Evolutionary conservation across 2,797 vertebrate species (phyloP).

Genomic region (Sciaenops ocellatus): DNA sequence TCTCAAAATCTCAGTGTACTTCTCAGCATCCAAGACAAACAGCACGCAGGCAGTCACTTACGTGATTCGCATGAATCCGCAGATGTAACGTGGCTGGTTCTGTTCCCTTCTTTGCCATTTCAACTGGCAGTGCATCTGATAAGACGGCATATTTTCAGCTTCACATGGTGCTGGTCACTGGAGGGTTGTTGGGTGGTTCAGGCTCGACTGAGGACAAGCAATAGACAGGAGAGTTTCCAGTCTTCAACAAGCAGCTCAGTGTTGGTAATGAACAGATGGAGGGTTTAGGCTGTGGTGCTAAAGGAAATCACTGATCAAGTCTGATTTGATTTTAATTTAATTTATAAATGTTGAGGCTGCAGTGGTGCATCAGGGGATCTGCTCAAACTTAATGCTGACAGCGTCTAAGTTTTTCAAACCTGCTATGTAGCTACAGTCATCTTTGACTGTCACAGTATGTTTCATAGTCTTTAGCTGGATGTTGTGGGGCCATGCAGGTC

Average conservation of each 20-base stretch:
- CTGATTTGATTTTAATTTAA: constrained; percentile 11
- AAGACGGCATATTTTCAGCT: not conserved
- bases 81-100: not conserved
- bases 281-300: not conserved
- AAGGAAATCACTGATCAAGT: not conserved
- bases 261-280: constrained; percentile 28
- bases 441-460: not conserved
- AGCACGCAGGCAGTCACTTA: constrained; percentile 1
- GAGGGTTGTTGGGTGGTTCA: constrained; percentile 1
- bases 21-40: constrained; percentile 29
- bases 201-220: not conserved
- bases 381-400: not conserved
- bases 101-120: not conserved
- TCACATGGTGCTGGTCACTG: not conserved
- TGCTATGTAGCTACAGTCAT: not conserved
- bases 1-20: not conserved
- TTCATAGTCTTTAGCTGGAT: not conserved
- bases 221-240: not conserved
- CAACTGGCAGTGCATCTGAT: constrained; percentile 1
- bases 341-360: not conserved
- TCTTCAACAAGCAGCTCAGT: not conserved
- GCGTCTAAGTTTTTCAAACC: not conserved
- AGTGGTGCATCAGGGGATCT: too few species aligned
- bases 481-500: not conserved
- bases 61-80: not conserved